Base-by-base conservation (phyloP, 2,797 vertebrate species). In the Cyclopterus lumpus region DNA sequence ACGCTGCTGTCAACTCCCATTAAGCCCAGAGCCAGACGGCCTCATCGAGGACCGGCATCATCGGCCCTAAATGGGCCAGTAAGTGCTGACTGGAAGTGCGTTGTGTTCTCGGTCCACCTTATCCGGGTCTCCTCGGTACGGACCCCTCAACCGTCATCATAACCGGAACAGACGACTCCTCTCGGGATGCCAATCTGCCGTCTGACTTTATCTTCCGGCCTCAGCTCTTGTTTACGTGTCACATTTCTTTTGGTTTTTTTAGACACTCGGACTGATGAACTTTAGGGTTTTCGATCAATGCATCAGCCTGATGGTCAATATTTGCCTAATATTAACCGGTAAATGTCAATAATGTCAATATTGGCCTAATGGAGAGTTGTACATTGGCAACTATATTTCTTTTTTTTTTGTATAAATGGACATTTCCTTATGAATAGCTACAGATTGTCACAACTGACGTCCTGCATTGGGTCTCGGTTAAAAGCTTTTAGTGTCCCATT, bases 11-110 rank as follows among this genome's bases (percentile, higher is more conserved):
- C 88, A 75, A 55, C 76, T 90, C 84, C 65, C 83, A 89, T 93
- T 85, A 92, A 79, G 77, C 71, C 74, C 71, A 2, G 67, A 79
- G 79, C 44, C 72, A 84, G 54, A 73, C 81, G 24, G 73, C 81
- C 82, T 89, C 86, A 88, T 77, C 91, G 82, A 82, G 63, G 68
- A 40, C 85, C 69, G 49, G 84, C 86, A 87, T 93, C 88, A 91
- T 93, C 79, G 84, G 87, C 70, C 80, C 84, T 90, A 85, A 94
- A 93, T 92, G 91, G 92, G 77, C 79, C 86, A 55, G 89, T 83
- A 90, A 94, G 92, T 87, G 86, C 83, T 64, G 88, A 91, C 84
- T 87, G 77, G 86, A 85, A 84, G 88, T 67, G 81, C 73, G 51
- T 73, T 68, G 75, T 71, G 71, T 85, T 88, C 86, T 89, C 70